Percentiles rank a stretch among this genome's conserved stretches.
Evolutionary conservation across 1,140 invertebrate species (phyloP).

Genomic region (Megalopta genalis): DNA sequence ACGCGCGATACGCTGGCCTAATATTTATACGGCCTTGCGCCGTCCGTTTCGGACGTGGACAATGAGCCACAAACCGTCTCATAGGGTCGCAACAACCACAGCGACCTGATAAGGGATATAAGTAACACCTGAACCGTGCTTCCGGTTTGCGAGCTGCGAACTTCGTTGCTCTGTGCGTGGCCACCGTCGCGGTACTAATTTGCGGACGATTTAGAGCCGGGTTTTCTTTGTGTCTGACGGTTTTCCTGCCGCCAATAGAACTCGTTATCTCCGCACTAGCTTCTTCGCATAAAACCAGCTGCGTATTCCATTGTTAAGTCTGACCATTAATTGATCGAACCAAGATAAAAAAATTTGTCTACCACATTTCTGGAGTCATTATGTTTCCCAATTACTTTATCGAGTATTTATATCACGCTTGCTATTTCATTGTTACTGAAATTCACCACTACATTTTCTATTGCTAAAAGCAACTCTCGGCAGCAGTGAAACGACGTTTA

Average conservation of each 20-base stretch:
- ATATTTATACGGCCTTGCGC: slow-evolving; percentile 69
- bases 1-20: slow-evolving; percentile 42
- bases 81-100: slow-evolving; percentile 60
- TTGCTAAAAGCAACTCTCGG: too few species aligned
- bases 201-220: neutral
- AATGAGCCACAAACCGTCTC: slow-evolving; percentile 68
- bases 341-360: too few species aligned
- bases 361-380: too few species aligned
- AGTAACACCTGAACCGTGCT: slow-evolving; percentile 72
- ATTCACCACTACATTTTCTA: too few species aligned
- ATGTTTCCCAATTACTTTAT: too few species aligned
- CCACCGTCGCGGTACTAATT: slow-evolving; percentile 2
- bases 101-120: slow-evolving; percentile 72
- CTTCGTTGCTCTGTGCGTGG: slow-evolving; percentile 35
- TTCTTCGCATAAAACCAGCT: neutral
- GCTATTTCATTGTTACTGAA: too few species aligned
- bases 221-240: neutral
- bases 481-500: too few species aligned
- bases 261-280: neutral
- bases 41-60: slow-evolving; percentile 68
- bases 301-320: too few species aligned
- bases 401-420: too few species aligned
- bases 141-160: slow-evolving; percentile 61
- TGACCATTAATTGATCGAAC: too few species aligned
- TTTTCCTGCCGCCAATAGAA: neutral